Percentiles rank a stretch among this genome's conserved stretches.
phyloP scores from a whole-genome alignment of 64 coral and sea anemone species.

The Astreopora myriophthalma region DNA sequence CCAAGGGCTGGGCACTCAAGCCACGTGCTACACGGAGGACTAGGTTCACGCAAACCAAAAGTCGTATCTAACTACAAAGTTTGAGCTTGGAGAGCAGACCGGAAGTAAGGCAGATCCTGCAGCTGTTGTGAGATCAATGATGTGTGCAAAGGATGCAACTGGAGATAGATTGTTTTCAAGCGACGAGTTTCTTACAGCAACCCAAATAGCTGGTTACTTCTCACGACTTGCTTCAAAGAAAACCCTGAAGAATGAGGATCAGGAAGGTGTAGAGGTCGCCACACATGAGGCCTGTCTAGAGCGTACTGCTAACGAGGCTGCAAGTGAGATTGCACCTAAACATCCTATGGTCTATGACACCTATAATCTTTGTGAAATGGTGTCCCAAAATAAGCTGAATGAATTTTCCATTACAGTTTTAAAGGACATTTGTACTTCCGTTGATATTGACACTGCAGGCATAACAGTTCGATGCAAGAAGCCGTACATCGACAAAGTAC shows the following conservation, averaged over 20 bases:
- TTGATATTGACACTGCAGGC: background rate
- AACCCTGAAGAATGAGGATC: background rate
- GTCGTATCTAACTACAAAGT: conserved; percentile 1
- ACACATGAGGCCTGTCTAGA: conserved; percentile 28
- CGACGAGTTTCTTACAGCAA: background rate
- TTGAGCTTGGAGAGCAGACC: conserved; percentile 18
- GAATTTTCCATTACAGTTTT: background rate
- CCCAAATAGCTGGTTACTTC: background rate
- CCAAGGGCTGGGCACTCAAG: background rate
- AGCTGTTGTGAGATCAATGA: background rate
- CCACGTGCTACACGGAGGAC: background rate
- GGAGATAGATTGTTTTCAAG: background rate
- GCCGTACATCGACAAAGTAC: too few species aligned
- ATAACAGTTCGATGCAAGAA: too few species aligned
- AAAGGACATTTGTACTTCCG: too few species aligned
- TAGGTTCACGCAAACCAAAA: background rate
- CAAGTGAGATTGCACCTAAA: background rate
- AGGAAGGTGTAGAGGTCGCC: conserved; percentile 37
- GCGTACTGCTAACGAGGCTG: background rate
- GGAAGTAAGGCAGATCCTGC: conserved; percentile 30
- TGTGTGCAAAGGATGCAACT: background rate
- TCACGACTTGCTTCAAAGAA: background rate
- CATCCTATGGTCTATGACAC: conserved; percentile 53
- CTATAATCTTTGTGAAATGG: conserved; percentile 48
- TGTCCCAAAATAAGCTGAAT: conserved; percentile 25